Evolutionary conservation across 2,888 invertebrate species (phyloP).

Genomic region (Apamea sordens): DNA sequence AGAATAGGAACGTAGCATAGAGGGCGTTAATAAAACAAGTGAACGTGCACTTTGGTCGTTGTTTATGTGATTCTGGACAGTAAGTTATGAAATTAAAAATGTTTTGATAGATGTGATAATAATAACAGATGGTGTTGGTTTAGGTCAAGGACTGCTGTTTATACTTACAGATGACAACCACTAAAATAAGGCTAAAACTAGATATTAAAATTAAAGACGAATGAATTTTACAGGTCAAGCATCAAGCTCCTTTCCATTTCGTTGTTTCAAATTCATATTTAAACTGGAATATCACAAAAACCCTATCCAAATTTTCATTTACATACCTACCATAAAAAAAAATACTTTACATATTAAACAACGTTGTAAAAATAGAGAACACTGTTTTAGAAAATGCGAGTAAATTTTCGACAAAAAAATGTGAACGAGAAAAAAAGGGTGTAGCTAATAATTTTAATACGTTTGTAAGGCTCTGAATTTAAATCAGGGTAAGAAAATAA

Average conservation of each 20-base stretch:
- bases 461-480: constrained; percentile 58
- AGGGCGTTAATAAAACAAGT: constrained; percentile 43
- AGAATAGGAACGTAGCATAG: constrained; percentile 46
- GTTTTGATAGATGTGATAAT: constrained; percentile 3
- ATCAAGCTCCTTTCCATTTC: neutral
- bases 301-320: constrained; percentile 13
- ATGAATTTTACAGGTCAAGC: neutral
- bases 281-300: constrained; percentile 17
- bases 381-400: constrained; percentile 23
- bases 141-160: neutral
- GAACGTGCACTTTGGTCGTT: constrained; percentile 1
- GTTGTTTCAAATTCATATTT: neutral
- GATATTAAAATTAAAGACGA: neutral
- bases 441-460: constrained; percentile 52
- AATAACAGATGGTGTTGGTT: too few species aligned
- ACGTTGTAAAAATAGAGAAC: constrained; percentile 44
- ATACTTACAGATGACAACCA: neutral
- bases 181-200: neutral
- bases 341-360: constrained; percentile 54
- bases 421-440: constrained; percentile 23
- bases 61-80: neutral
- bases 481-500: constrained; percentile 55
- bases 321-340: constrained; percentile 21
- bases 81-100: constrained; percentile 17
- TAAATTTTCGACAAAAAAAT: constrained; percentile 32